Evolutionary conservation across 2,797 vertebrate genomes (phyloP).

Genomic region (Hephaestus fuliginosus): DNA sequence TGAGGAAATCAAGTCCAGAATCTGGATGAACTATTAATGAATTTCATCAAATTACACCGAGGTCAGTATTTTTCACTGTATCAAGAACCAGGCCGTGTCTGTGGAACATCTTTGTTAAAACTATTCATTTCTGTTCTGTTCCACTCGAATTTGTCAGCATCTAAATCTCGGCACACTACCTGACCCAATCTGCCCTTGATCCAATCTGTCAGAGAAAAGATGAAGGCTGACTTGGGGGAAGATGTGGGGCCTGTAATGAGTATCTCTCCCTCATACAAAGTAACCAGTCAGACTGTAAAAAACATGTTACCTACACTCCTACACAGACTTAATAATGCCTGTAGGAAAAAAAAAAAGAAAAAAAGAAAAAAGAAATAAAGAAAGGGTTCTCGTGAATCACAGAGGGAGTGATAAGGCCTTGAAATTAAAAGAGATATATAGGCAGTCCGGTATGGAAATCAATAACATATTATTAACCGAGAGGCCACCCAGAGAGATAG

Average conservation of each 20-base stretch:
- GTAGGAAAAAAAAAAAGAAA: slow-evolving; percentile 43
- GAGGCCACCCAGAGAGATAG: slow-evolving; percentile 82
- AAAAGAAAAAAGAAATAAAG: slow-evolving; percentile 73
- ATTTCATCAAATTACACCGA: slow-evolving; percentile 47
- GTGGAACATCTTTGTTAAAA: slow-evolving; percentile 10
- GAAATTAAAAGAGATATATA: slow-evolving; percentile 85
- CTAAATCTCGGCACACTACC: slow-evolving; percentile 39
- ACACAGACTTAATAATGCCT: slow-evolving; percentile 78
- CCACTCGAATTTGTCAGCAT: slow-evolving; percentile 36
- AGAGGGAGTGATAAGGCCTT: slow-evolving; percentile 80
- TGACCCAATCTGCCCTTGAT: slow-evolving; percentile 59
- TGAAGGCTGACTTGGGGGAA: slow-evolving; percentile 62
- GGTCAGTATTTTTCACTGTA: slow-evolving; percentile 33
- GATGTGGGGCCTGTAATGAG: slow-evolving; percentile 62
- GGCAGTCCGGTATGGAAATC: slow-evolving; percentile 85
- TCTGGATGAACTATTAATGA: slow-evolving; percentile 65
- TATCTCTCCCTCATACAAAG: slow-evolving; percentile 67
- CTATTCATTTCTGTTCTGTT: slow-evolving; percentile 25
- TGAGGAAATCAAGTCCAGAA: slow-evolving; percentile 38
- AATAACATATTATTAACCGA: slow-evolving; percentile 87
- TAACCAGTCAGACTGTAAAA: slow-evolving; percentile 72
- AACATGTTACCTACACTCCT: slow-evolving; percentile 70
- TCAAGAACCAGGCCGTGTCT: slow-evolving; percentile 19
- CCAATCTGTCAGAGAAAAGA: slow-evolving; percentile 65
- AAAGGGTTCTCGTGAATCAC: slow-evolving; percentile 74